Conservation (phyloP, 2,113 vertebrate genomes). For the Ibidorhyncha struthersii region DNA sequence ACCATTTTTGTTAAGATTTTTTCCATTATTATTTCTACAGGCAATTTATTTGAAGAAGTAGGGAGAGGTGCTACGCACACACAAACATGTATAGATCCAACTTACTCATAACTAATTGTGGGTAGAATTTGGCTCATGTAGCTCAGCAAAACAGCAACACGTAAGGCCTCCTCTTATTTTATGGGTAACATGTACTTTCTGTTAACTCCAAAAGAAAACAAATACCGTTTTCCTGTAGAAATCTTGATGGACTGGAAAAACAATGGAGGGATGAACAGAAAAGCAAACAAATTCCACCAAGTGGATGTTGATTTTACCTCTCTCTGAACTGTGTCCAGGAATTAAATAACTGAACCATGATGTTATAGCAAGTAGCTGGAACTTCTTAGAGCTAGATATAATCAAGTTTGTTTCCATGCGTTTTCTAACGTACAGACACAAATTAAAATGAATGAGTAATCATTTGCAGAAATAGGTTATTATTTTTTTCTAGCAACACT, state of each 20-base stretch:
- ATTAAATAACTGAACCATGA: constrained; percentile 3
- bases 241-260: constrained; percentile 13
- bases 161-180: not conserved
- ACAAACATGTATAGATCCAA: fast-evolving
- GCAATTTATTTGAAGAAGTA: not conserved
- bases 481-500: not conserved
- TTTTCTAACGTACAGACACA: not conserved
- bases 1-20: not conserved
- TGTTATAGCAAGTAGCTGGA: not conserved
- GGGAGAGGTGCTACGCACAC: not conserved
- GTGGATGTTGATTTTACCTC: constrained; percentile 28
- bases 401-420: not conserved
- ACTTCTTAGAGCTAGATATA: not conserved
- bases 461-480: not conserved
- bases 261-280: constrained; percentile 23
- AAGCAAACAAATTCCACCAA: constrained; percentile 33
- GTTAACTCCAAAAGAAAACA: constrained; percentile 7
- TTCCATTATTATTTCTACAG: not conserved
- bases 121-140: not conserved
- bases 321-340: not conserved
- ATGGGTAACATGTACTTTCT: not conserved
- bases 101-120: not conserved
- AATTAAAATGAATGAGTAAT: not conserved
- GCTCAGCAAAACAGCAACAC: not conserved
- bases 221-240: not conserved